Evolutionary conservation across 92 coral and sea anemone species (phyloP), one percentile per base, ranked within the genome.

Genomic region (Ricordea florida): DNA sequence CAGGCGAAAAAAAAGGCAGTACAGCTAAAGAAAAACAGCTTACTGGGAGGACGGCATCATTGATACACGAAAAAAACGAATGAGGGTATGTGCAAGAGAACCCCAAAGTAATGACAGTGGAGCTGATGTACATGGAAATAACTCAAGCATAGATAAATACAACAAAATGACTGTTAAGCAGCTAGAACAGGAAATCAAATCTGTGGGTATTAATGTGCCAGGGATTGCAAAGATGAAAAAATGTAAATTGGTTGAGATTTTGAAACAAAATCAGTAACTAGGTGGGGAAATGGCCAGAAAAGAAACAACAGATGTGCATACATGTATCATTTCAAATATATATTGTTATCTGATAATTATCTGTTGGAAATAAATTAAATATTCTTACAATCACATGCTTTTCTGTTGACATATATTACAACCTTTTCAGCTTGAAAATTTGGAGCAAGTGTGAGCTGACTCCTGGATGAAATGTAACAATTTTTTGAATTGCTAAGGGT

Each of bases 131-230:
- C 41, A 29, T 30, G 57, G 28, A 49, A 49, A 49, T 32, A 49
- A 49, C 32, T 49, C 11, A 17, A 26, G 35, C 17, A 16, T 1
- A 22, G 10, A 44, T 22, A 28, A 40, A 13, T 41, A 62, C 28
- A 27, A 41, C 23, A 62, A 35, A 41, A 62, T 62, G 51, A 62
- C 51, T 14, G 37, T 62, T 8, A 40, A 62, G 36, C 55, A 63
- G 40, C 23, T 44, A 14, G 3, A 16, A n/a, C 55, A 63, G 13
- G 40, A 63, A 42, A 41, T 42, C 71, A 42, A 42, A 27, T 26
- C 71, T 10, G 6, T 6, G 10, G 13, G 16, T 63, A 15, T 42
- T 2, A 15, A 41, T 7, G 71, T 43, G 26, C 14, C 23, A 42
- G 56, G 53, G 25, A 16, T 25, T 5, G 37, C 71, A 63, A 63